These are phyloP conservation scores for Cataglyphis rosenhaueri DNA, from an alignment of 2,888 invertebrate species.

Conservation along the genomic window DNA sequence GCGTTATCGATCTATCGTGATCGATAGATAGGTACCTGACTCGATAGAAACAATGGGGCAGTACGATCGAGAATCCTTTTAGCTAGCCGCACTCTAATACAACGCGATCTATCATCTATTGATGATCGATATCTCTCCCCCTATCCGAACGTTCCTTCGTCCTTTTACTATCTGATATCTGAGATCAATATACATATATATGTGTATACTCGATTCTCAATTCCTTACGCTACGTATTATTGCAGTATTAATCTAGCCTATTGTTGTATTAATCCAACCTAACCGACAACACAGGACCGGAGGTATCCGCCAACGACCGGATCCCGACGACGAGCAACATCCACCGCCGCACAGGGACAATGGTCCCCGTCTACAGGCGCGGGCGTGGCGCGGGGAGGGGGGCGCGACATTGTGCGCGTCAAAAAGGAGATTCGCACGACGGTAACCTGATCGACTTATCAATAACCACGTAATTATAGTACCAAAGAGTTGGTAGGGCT, in stretches of 20 bases:
- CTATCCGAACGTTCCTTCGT: not conserved
- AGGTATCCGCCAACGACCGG: slow-evolving; percentile 58
- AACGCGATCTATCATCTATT: slow-evolving; percentile 23
- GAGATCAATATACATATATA: slow-evolving; percentile 9
- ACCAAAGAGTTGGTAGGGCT: slow-evolving; percentile 85
- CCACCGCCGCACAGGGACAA: slow-evolving; percentile 43
- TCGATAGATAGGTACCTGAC: slow-evolving; percentile 56
- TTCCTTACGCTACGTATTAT: slow-evolving; percentile 30
- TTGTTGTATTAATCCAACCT: slow-evolving; percentile 22
- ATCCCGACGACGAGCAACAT: slow-evolving; percentile 63
- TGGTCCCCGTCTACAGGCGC: slow-evolving; percentile 59
- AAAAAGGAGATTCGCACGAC: slow-evolving; percentile 73
- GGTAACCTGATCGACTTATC: slow-evolving; percentile 85
- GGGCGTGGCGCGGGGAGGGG: slow-evolving; percentile 33
- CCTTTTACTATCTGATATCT: not conserved
- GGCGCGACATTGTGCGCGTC: slow-evolving; percentile 68
- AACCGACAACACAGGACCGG: slow-evolving; percentile 19
- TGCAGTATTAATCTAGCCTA: slow-evolving; percentile 11
- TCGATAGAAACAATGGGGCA: slow-evolving; percentile 74
- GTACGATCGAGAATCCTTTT: slow-evolving; percentile 57
- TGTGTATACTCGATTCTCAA: not conserved
- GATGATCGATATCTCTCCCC: slow-evolving; percentile 10
- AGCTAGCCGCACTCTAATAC: slow-evolving; percentile 30
- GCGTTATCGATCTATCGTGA: slow-evolving; percentile 78
- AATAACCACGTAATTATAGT: slow-evolving; percentile 85